phyloP scores from a whole-genome alignment of 1,140 invertebrate species.

The Drosophila athabasca region DNA sequence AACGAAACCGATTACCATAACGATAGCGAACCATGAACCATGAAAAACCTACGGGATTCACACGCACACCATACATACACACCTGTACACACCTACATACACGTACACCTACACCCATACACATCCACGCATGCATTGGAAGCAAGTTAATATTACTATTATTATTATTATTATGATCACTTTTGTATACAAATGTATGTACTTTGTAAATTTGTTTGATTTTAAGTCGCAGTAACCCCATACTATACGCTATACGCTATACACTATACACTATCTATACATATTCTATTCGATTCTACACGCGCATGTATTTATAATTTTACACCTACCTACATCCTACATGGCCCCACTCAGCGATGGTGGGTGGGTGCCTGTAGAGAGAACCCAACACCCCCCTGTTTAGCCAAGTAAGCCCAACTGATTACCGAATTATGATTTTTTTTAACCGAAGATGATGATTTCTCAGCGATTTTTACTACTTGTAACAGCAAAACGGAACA shows the following conservation, averaged over 20 bases:
- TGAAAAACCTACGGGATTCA: not conserved
- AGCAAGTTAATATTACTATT: slow-evolving; percentile 14
- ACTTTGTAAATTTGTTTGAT: slow-evolving; percentile 73
- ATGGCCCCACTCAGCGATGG: slow-evolving; percentile 4
- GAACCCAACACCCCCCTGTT: slow-evolving; percentile 31
- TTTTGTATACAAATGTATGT: slow-evolving; percentile 49
- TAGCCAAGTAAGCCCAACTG: slow-evolving; percentile 63
- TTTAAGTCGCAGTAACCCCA: slow-evolving; percentile 62
- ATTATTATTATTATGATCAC: slow-evolving; percentile 21
- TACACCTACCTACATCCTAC: slow-evolving; percentile 30
- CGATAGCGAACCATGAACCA: not conserved
- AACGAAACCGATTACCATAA: slow-evolving; percentile 16
- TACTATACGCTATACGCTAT: slow-evolving; percentile 3
- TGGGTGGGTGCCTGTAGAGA: slow-evolving; percentile 20
- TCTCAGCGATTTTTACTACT: slow-evolving; percentile 30
- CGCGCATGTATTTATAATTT: slow-evolving; percentile 74
- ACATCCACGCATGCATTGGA: slow-evolving; percentile 13
- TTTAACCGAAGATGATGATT: slow-evolving; percentile 25
- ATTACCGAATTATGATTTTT: slow-evolving; percentile 41
- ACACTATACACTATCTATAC: slow-evolving; percentile 16
- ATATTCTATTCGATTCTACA: slow-evolving; percentile 41
- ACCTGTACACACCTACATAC: slow-evolving; percentile 12
- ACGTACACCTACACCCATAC: slow-evolving; percentile 4
- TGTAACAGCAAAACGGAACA: no score
- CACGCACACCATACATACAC: slow-evolving; percentile 4